Evolutionary conservation across 2,888 invertebrate species (phyloP).

Genomic region (Blomia tropicalis): DNA sequence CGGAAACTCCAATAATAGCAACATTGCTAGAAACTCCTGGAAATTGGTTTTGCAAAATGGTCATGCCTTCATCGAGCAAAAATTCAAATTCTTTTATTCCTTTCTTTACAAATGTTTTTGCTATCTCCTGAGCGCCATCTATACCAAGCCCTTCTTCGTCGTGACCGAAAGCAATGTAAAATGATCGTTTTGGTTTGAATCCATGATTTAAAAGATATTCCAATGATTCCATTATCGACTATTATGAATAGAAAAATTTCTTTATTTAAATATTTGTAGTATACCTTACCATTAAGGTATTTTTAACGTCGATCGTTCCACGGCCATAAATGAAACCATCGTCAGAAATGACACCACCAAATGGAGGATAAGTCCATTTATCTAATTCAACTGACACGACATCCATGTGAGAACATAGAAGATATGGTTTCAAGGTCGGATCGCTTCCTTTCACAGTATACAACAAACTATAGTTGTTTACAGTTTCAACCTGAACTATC

Average conservation of each 20-base stretch:
- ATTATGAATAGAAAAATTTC: constrained; percentile 23
- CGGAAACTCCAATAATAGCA: constrained; percentile 37
- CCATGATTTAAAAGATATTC: constrained; percentile 36
- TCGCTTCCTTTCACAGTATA: constrained; percentile 37
- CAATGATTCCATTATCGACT: constrained; percentile 40
- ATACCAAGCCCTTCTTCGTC: constrained; percentile 41
- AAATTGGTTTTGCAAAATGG: constrained; percentile 36
- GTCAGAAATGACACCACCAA: constrained; percentile 37
- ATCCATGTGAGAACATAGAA: constrained; percentile 41
- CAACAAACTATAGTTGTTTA: constrained; percentile 38
- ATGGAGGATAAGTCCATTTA: constrained; percentile 37
- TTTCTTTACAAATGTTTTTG: constrained; percentile 33
- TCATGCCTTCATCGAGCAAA: constrained; percentile 41
- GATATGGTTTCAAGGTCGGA: constrained; percentile 36
- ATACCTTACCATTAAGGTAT: constrained; percentile 37
- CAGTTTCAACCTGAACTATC: constrained; percentile 32
- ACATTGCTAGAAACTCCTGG: constrained; percentile 36
- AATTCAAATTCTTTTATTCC: constrained; percentile 36
- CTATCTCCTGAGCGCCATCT: constrained; percentile 37
- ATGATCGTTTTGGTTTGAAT: constrained; percentile 37
- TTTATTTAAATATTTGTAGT: not conserved
- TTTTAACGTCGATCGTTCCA: constrained; percentile 41
- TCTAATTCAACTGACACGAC: constrained; percentile 38
- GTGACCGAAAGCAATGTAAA: constrained; percentile 42
- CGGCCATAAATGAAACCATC: constrained; percentile 40